Conservation (phyloP, 1,140 invertebrate species). For the Drosophila nigromelanica region DNA sequence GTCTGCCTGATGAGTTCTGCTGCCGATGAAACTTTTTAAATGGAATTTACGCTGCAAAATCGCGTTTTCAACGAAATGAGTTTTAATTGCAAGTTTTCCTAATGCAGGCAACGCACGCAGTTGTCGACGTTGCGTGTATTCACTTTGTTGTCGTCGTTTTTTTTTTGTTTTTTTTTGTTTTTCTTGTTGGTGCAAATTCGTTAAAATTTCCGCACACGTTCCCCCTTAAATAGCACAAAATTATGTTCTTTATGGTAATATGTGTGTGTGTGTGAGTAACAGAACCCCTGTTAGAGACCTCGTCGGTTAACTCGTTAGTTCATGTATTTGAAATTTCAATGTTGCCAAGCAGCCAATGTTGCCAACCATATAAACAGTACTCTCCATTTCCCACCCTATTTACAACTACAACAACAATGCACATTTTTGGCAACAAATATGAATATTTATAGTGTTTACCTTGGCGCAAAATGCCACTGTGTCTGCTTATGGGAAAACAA, state of each 20-base stretch:
- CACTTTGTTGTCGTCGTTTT: conserved; percentile 17
- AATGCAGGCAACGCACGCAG: conserved; percentile 68
- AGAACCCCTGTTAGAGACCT: not conserved
- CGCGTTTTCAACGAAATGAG: conserved; percentile 79
- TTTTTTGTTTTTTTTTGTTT: conserved; percentile 18
- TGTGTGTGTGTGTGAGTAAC: conserved; percentile 38
- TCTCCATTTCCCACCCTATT: not conserved
- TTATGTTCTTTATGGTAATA: conserved; percentile 78
- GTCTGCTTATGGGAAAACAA: conserved; percentile 19
- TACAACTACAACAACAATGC: conserved; percentile 6
- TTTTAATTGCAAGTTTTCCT: conserved; percentile 81
- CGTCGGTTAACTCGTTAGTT: conserved; percentile 42
- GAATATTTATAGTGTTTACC: conserved; percentile 52
- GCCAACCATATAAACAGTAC: conserved; percentile 13
- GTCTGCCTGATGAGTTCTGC: conserved; percentile 54
- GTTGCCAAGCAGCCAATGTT: conserved; percentile 42
- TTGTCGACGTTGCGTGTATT: conserved; percentile 21
- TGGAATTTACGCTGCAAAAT: conserved; percentile 75
- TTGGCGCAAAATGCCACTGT: conserved; percentile 37
- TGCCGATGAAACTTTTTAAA: conserved; percentile 63
- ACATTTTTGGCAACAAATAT: conserved; percentile 49
- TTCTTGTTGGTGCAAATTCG: conserved; percentile 27
- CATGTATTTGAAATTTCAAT: conserved; percentile 51
- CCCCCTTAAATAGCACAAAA: conserved; percentile 62
- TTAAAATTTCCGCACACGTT: conserved; percentile 56